phyloP scores from a whole-genome alignment of 2,888 invertebrate genomes.

The Drosophila peninsularis region DNA sequence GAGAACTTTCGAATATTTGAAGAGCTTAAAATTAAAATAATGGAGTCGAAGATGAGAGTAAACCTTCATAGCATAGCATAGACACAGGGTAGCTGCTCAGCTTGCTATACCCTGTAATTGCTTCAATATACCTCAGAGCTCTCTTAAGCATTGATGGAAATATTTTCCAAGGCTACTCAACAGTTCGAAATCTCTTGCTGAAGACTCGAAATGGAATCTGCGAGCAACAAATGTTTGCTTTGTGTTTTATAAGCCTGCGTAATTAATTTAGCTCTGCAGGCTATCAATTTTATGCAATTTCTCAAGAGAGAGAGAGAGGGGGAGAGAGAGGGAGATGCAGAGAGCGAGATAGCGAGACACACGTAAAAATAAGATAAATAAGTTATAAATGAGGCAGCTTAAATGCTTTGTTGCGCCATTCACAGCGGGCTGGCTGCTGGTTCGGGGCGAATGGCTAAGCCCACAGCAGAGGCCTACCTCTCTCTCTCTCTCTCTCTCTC shows the following conservation, averaged over 20 bases:
- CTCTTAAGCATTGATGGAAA: too few species aligned
- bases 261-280: not conserved
- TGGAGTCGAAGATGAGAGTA: too few species aligned
- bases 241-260: not conserved
- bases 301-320: not conserved
- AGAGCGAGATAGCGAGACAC: not conserved
- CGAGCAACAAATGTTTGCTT: not conserved
- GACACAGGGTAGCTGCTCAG: too few species aligned
- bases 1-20: not conserved
- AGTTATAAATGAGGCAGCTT: conserved; percentile 56
- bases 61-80: too few species aligned
- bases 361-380: conserved; percentile 47
- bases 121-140: too few species aligned
- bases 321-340: not conserved
- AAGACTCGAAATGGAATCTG: not conserved
- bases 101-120: not conserved
- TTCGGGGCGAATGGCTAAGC: conserved; percentile 21
- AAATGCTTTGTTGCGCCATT: conserved; percentile 48
- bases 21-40: too few species aligned
- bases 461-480: conserved; percentile 3
- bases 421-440: conserved; percentile 52
- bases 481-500: not conserved
- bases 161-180: too few species aligned
- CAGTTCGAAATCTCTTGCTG: too few species aligned
- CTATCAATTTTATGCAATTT: conserved; percentile 2